Evolutionary conservation across 1,140 invertebrate genomes (phyloP), one percentile per base, ranked within the genome.

Genomic region (Drosophila pruinosa): DNA sequence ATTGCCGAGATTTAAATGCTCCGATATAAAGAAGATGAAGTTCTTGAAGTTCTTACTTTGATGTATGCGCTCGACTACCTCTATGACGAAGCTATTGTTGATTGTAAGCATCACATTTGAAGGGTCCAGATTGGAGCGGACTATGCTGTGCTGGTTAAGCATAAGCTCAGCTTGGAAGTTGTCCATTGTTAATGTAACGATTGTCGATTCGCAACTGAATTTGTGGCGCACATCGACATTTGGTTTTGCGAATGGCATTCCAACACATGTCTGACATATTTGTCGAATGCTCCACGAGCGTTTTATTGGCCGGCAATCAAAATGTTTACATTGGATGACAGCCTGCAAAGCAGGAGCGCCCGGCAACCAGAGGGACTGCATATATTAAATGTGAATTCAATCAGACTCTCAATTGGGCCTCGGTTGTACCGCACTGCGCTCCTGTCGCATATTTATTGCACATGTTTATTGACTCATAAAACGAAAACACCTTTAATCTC

Each of bases 21-120:
- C 85, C 28, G 89, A 83, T 34, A 90, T 72, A 17, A 74, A 90
- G n/a, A 90, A 75, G 0, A 90, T 68, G 6, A 89, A 77, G 47
- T 90, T 90, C 26, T 80, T 77, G 4, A 90, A 90, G 1, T 72
- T 34, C 36, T 89, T 78, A 2, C 72, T n/a, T 0, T 67, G 48
- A 14, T 85, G 52, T 21, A 90, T 61, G 3, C 50, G 47, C 0
- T 17, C 15, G 2, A 90, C 19, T 4, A 90, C 12, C 1, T 88
- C 39, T 4, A 90, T 31, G 0, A 89, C 45, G n/a, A 90, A 86
- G 0, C 41, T 53, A 10, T 57, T 83, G 36, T 75, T 78, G 2
- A 86, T 24, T 24, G 31, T 2, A 1, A 78, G 74, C 19, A 73
- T n/a, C 5, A 14, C 4, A 0, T 26, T 8, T 0, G 3, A 21